Evolutionary conservation across 2,888 invertebrate species (phyloP).

Genomic region (Actias luna): DNA sequence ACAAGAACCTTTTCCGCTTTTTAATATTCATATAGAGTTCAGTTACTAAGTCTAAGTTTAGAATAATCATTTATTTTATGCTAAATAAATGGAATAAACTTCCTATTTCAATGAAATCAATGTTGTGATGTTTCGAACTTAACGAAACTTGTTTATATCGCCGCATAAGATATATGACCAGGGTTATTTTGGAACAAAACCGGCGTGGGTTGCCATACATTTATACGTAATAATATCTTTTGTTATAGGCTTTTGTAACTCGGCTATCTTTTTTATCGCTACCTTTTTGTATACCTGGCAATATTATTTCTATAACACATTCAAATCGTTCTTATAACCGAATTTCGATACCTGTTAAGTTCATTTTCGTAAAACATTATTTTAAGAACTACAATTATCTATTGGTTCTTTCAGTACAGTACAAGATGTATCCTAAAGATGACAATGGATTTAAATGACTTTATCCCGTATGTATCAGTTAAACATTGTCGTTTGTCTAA

Average conservation of each 20-base stretch:
- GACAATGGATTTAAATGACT: conserved; percentile 79
- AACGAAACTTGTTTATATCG: not conserved
- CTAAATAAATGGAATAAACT: not conserved
- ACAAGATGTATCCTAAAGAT: conserved; percentile 53
- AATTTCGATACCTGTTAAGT: conserved; percentile 31
- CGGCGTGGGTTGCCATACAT: conserved; percentile 42
- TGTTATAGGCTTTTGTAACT: conserved; percentile 68
- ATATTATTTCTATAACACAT: conserved; percentile 27
- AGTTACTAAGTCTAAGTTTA: too few relatives aligned
- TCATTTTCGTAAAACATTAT: conserved; percentile 27
- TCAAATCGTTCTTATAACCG: conserved; percentile 17
- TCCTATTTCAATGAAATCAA: not conserved
- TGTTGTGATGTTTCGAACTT: not conserved
- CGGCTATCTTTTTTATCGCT: conserved; percentile 73
- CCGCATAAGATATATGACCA: conserved; percentile 12
- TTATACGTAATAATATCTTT: conserved; percentile 65
- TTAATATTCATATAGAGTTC: too few relatives aligned
- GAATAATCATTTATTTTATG: not conserved
- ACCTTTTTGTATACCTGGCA: conserved; percentile 51
- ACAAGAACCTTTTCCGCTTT: too few relatives aligned
- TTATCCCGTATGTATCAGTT: conserved; percentile 67
- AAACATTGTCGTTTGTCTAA: conserved; percentile 51
- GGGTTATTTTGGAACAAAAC: conserved; percentile 21
- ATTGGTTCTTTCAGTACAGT: conserved; percentile 45
- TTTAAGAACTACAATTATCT: conserved; percentile 25